Evolutionary conservation across 1,140 invertebrate genomes (phyloP).

Genomic region (Neuroterus valhalla): DNA sequence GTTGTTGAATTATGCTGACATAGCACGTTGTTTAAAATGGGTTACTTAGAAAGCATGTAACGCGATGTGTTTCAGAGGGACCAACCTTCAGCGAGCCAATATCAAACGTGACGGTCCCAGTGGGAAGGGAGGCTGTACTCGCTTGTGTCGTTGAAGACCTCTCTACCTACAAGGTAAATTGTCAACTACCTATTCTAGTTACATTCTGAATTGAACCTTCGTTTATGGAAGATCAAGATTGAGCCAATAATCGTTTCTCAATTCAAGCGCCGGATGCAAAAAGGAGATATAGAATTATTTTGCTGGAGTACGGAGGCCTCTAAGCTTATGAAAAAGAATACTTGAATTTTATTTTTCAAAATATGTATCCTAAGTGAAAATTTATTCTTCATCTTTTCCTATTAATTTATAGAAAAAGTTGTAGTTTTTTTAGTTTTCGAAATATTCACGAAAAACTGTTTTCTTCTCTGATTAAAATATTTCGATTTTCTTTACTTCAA

Average conservation of each 20-base stretch:
- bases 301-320: too few species aligned
- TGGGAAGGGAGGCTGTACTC: slow-evolving; percentile 88
- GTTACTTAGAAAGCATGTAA: slow-evolving; percentile 50
- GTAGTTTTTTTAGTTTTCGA: too few species aligned
- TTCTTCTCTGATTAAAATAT: too few species aligned
- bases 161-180: slow-evolving; percentile 88
- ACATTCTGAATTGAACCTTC: slow-evolving; percentile 36
- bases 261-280: slow-evolving; percentile 12
- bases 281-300: too few species aligned
- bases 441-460: too few species aligned
- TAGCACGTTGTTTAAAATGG: slow-evolving; percentile 34
- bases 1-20: background rate
- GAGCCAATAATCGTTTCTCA: slow-evolving; percentile 38
- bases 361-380: too few species aligned
- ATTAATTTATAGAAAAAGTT: too few species aligned
- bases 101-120: slow-evolving; percentile 87
- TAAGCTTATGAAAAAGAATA: too few species aligned
- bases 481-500: too few species aligned
- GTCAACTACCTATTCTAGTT: slow-evolving; percentile 39
- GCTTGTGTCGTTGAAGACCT: slow-evolving; percentile 89
- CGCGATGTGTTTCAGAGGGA: slow-evolving; percentile 77
- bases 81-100: slow-evolving; percentile 87
- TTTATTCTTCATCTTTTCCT: too few species aligned
- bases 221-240: background rate
- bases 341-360: too few species aligned